Base-by-base conservation (phyloP, 2,113 vertebrate genomes). In the Sinocyclocheilus anophthalmus region DNA sequence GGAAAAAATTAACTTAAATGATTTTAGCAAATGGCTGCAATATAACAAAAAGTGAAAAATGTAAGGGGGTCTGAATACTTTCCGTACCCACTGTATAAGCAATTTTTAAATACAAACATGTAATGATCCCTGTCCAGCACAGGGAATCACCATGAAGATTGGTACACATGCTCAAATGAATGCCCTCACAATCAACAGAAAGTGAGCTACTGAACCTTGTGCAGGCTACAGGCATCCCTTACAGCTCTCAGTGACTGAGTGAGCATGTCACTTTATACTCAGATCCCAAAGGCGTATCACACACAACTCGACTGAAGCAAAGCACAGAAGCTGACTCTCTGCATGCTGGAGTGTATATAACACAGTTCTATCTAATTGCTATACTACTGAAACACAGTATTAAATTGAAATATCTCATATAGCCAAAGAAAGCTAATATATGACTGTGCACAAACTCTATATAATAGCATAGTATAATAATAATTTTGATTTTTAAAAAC, bases 191-290 rank as follows among this genome's bases (percentile, higher is more conserved):
- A 67, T 75, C 59, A 59, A 73, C 76, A 87, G 87, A 76, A 88
- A 86, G 84, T 82, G 82, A 88, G 87, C 80, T 81, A 76, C 79
- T 84, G 76, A 26, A 70, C n/a, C 0, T 87, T 76, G 78, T 33
- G 48, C 22, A 1, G 88, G 87, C 87, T 33, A 48, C 22, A 1
- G 88, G 87, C 87, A 92, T 72, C 83, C 81, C 89, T 92, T 92
- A 92, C 91, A 84, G 76, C 76, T 84, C 85, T 67, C 87, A 85
- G 86, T 86, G 90, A 91, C 92, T 92, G 88, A 82, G 72, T 67
- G 33, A 73, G 57, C 22, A 1, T 57, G 84, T 87, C 59, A 85
- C 45, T 85, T 72, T 85, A 78, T 69, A 67, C 78, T 39, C 10
- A 12, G 53, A 39, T 59, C 37, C 57, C 42, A 50, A 18, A 82